Conservation (phyloP, 2,797 vertebrate species). For the Cacajao melanocephalus region DNA sequence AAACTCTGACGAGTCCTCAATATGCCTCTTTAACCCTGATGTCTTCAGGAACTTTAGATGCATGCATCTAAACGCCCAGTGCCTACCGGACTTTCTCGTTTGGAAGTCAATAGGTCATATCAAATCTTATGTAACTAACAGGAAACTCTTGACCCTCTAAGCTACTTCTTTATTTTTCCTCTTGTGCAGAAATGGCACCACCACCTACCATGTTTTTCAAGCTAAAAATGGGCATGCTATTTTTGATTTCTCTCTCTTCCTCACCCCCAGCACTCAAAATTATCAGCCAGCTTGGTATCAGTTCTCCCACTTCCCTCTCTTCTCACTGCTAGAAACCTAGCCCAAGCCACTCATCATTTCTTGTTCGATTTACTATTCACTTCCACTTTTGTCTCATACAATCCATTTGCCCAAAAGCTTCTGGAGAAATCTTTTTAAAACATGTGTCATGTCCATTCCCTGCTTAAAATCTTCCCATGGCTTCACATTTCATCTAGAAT, state of each 20-base stretch:
- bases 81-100: background rate
- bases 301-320: background rate
- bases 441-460: background rate
- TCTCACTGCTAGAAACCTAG: background rate
- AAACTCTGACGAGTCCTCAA: background rate
- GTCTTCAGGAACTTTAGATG: background rate
- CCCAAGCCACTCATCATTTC: background rate
- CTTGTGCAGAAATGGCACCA: background rate
- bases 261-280: background rate
- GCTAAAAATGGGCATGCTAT: background rate
- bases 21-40: background rate
- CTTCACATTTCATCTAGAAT: slow-evolving; percentile 27
- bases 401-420: background rate
- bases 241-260: background rate
- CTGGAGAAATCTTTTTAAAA: slow-evolving; percentile 8
- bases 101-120: background rate
- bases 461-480: background rate
- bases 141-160: background rate
- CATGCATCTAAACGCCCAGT: background rate
- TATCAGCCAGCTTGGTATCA: background rate
- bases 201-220: background rate
- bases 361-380: background rate
- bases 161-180: background rate
- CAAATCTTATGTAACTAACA: background rate
- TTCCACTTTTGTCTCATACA: background rate